phyloP scores from a whole-genome alignment of 2,888 invertebrate genomes.

The Molanna angustata region DNA sequence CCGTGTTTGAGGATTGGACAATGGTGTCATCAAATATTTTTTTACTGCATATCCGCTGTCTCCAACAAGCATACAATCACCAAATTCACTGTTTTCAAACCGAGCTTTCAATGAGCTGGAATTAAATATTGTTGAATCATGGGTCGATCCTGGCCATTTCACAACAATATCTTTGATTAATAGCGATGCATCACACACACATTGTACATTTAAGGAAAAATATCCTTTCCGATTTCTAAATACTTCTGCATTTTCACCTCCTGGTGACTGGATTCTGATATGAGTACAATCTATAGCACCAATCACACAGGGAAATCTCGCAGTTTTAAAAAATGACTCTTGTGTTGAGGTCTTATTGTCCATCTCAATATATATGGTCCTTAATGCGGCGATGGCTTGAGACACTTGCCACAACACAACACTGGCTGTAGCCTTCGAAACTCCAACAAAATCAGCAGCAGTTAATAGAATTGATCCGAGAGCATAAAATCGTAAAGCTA shows the following conservation, averaged over 20 bases:
- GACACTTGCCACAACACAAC: conserved; percentile 2
- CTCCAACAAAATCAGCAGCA: neutral
- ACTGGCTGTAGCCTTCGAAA: conserved; percentile 2
- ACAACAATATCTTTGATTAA: conserved; percentile 1
- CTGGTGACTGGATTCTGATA: neutral
- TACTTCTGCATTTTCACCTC: neutral
- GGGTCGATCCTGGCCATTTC: conserved; percentile 7
- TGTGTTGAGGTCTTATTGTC: neutral
- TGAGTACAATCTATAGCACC: conserved; percentile 2
- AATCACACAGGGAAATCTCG: neutral
- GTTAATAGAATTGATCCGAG: neutral
- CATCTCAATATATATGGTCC: neutral
- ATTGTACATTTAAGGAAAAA: conserved; percentile 1
- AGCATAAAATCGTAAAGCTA: neutral
- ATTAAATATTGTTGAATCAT: conserved; percentile 6
- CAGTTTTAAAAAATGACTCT: neutral
- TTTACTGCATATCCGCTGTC: neutral
- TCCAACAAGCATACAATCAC: neutral
- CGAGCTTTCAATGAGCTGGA: neutral
- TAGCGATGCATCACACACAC: neutral
- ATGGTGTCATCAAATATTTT: neutral
- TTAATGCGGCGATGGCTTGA: conserved; percentile 5
- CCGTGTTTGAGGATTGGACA: neutral
- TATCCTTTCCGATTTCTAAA: conserved; percentile 1
- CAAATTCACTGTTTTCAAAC: neutral